Evolutionary conservation across 2,797 vertebrate species (phyloP).

Genomic region (Lerista edwardsae): DNA sequence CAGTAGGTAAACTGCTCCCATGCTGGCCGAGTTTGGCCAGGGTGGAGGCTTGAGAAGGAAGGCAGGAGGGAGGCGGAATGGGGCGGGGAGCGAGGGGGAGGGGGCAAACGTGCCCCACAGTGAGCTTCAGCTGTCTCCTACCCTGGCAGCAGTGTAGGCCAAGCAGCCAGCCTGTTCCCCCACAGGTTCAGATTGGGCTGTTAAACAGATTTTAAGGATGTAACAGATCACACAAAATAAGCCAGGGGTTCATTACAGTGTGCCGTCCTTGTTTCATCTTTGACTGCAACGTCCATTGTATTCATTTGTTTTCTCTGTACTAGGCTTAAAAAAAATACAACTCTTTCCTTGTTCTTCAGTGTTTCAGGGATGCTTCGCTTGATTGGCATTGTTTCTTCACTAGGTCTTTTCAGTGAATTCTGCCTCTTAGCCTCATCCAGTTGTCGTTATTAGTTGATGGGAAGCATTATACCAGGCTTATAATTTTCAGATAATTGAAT

Average conservation of each 20-base stretch:
- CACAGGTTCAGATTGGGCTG: no score
- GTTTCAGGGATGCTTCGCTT: not conserved
- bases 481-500: slow-evolving; percentile 51
- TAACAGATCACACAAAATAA: not conserved
- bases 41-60: no score
- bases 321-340: not conserved
- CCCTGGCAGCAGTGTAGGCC: no score
- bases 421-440: not conserved
- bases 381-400: slow-evolving; percentile 22
- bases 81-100: no score
- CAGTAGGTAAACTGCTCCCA: no score
- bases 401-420: slow-evolving; percentile 28
- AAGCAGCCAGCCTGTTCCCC: no score
- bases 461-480: slow-evolving; percentile 23
- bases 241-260: not conserved
- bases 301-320: slow-evolving; percentile 15
- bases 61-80: no score
- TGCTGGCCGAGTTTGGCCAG: no score
- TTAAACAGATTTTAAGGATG: not conserved
- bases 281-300: not conserved
- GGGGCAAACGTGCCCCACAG: no score
- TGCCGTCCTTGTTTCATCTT: not conserved
- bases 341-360: slow-evolving; percentile 24
- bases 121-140: no score
- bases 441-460: slow-evolving; percentile 2